A percentile compares a stretch with the other conserved stretches of the same genome.
Conservation (phyloP, 2,888 invertebrate species). For the Drosophila fungiperda region DNA sequence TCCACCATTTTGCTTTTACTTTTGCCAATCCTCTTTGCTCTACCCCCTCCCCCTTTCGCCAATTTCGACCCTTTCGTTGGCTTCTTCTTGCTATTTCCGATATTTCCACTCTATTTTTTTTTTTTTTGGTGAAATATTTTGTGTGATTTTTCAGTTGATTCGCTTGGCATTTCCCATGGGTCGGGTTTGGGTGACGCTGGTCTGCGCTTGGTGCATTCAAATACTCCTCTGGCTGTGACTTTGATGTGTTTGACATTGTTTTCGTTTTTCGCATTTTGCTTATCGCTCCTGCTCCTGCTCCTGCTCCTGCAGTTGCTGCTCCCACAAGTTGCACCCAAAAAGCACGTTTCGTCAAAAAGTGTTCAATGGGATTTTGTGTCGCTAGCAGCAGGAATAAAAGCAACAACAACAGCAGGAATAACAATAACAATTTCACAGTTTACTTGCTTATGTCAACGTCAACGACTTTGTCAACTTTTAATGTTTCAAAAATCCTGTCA, state of each 20-base stretch:
- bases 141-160: constrained; percentile 68
- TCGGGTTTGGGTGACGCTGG: neutral
- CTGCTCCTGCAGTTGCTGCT: constrained; percentile 11
- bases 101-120: constrained; percentile 15
- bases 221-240: constrained; percentile 53
- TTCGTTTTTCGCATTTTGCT: constrained; percentile 44
- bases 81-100: constrained; percentile 13
- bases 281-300: constrained; percentile 15
- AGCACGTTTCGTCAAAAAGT: constrained; percentile 57
- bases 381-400: constrained; percentile 24
- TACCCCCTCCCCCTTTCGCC: too few relatives aligned
- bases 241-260: constrained; percentile 77
- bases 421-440: constrained; percentile 36
- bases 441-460: constrained; percentile 53
- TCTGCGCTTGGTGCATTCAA: constrained; percentile 26
- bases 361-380: constrained; percentile 57
- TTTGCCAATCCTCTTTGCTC: constrained; percentile 28
- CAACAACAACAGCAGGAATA: constrained; percentile 5
- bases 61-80: constrained; percentile 12
- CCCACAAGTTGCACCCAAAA: constrained; percentile 22
- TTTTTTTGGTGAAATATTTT: constrained; percentile 32
- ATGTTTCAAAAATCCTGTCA: constrained; percentile 33
- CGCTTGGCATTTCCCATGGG: constrained; percentile 60
- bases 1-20: constrained; percentile 42
- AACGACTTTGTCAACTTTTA: constrained; percentile 57